These are phyloP conservation scores for Enoplosus armatus DNA, from an alignment of 2,797 vertebrate genomes.

Conservation along the genomic window DNA sequence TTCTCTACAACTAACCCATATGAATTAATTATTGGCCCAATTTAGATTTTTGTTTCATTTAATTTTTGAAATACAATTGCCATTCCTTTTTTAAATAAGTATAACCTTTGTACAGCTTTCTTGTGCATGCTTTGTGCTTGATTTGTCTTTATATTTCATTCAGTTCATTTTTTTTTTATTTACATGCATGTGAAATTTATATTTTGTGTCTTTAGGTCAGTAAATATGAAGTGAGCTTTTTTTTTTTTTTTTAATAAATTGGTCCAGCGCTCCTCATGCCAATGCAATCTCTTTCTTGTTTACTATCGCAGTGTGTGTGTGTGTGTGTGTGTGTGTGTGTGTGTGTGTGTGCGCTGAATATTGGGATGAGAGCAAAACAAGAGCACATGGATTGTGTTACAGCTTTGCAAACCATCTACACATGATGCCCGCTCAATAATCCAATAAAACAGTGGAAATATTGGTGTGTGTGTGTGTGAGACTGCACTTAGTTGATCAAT, in stretches of 20 bases:
- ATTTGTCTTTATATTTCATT: not conserved
- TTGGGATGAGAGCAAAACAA: slow-evolving; percentile 6
- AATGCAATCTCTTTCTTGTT: not conserved
- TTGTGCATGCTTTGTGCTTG: not conserved
- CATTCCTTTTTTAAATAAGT: no score
- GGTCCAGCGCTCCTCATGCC: not conserved
- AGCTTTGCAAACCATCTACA: slow-evolving; percentile 30
- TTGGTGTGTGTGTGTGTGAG: not conserved
- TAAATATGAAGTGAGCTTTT: not conserved
- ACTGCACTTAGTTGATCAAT: slow-evolving; percentile 17
- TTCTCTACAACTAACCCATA: no score
- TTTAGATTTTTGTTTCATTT: not conserved
- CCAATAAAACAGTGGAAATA: slow-evolving; percentile 30
- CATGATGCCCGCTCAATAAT: slow-evolving; percentile 31
- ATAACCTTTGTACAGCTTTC: not conserved
- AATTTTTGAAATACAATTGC: not conserved
- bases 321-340: not conserved
- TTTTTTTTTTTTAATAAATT: not conserved
- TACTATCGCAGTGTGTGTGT: not conserved
- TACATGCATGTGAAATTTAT: not conserved
- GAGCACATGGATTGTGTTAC: slow-evolving; percentile 33
- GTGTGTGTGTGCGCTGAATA: not conserved
- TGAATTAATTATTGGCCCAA: not conserved
- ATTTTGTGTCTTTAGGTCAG: not conserved
- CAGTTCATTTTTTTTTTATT: not conserved